These are phyloP conservation scores for Monomorium pharaonis DNA, from an alignment of 1,140 invertebrate species.

Conservation along the genomic window DNA sequence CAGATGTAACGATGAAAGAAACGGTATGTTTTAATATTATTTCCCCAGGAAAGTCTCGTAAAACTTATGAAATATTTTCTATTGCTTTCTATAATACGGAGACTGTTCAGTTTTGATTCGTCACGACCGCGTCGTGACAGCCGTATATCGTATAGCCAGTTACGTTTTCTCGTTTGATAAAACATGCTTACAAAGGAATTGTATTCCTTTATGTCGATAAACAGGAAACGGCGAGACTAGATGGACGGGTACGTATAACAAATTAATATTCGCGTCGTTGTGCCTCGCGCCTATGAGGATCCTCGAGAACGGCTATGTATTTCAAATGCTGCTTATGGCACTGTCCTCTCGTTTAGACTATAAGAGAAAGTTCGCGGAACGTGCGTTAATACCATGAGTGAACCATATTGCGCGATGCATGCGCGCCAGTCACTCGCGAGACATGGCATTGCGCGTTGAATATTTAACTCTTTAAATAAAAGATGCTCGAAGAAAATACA, in stretches of 20 bases:
- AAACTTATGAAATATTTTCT: not conserved
- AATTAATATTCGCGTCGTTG: not conserved
- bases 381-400: constrained; percentile 58
- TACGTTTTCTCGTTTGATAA: not conserved
- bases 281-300: constrained; percentile 18
- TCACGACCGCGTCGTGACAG: not conserved
- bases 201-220: constrained; percentile 5
- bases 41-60: not conserved
- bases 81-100: constrained; percentile 7
- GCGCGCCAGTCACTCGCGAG: not conserved
- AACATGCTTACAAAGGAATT: not conserved
- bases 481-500: not conserved
- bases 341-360: constrained; percentile 42
- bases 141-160: not conserved
- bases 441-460: not conserved
- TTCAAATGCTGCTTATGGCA: constrained; percentile 55
- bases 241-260: not conserved
- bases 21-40: not conserved
- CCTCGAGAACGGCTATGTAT: constrained; percentile 60
- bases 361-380: constrained; percentile 65
- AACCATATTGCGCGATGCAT: constrained; percentile 54
- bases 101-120: not conserved
- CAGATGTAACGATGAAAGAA: not conserved
- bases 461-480: not conserved
- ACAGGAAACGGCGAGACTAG: constrained; percentile 35